Evolutionary conservation across 1,140 invertebrate species (phyloP).

Genomic region (Zaprionus vittiger): DNA sequence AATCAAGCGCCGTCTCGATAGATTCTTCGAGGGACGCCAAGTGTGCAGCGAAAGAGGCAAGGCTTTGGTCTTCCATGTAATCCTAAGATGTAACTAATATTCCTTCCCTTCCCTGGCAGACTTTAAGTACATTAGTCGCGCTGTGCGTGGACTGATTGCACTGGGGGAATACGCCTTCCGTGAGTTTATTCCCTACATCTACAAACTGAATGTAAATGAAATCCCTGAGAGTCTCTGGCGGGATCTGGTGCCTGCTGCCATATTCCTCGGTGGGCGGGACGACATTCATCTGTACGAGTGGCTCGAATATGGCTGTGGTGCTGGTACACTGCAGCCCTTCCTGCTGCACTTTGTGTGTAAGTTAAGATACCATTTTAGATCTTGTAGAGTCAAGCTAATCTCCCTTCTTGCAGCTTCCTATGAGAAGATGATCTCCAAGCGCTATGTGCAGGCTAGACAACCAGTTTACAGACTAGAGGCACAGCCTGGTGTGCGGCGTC

Average conservation of each 20-base stretch:
- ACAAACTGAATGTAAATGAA: constrained; percentile 61
- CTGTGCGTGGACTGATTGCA: constrained; percentile 67
- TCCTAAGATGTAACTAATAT: background rate
- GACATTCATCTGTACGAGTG: constrained; percentile 83
- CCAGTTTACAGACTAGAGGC: constrained; percentile 61
- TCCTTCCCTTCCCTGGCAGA: constrained; percentile 38
- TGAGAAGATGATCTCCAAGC: constrained; percentile 48
- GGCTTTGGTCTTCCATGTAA: background rate
- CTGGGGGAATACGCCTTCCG: constrained; percentile 82
- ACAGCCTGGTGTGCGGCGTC: constrained; percentile 69
- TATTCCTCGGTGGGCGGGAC: constrained; percentile 67
- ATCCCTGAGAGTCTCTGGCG: constrained; percentile 68
- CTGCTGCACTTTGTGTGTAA: constrained; percentile 68
- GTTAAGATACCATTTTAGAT: background rate
- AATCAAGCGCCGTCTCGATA: constrained; percentile 64
- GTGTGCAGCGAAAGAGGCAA: constrained; percentile 66
- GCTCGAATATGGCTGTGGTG: constrained; percentile 75
- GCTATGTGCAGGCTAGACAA: constrained; percentile 34
- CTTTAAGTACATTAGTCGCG: constrained; percentile 73
- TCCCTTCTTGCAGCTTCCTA: constrained; percentile 32
- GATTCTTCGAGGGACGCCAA: constrained; percentile 69
- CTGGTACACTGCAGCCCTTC: constrained; percentile 71
- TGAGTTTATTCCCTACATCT: constrained; percentile 80
- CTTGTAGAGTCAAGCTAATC: background rate
- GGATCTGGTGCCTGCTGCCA: constrained; percentile 67